Evolutionary conservation across 1,140 invertebrate genomes (phyloP), one percentile per base, ranked within the genome.

Genomic region (Saxidomus purpurata): DNA sequence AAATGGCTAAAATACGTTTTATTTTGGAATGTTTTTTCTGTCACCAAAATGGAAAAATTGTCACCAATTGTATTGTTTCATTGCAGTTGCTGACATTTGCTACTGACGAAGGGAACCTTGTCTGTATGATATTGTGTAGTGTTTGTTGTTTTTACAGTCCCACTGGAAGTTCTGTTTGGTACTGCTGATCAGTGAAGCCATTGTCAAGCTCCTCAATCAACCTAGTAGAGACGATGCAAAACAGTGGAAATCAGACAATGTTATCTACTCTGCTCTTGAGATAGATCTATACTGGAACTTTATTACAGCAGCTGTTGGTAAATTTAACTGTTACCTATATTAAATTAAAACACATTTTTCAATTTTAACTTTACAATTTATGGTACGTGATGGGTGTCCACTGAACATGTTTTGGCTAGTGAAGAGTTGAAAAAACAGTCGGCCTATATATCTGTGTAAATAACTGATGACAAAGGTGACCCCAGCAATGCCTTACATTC

Each of bases 181-280:
- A 40, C 91, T 94, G 63, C 87, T 95, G 74, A 79, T 95, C 0
- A 94, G 94, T 93, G 95, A 95, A 89, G 92, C 95, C 0, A 94
- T 94, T 79, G 92, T 90, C 0, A 94, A 93, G 77, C 90, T 94
- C 49, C 67, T 93, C 13, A 47, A 89, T 69, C 81, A 93, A 40
- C 63, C 89, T 49, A 49, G 52, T 31, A 91, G 85, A 47, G 36
- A 38, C 49, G 40, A 67, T 28, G 28, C 47, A 2, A 69, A 81
- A 28, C 38, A n/a, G 22, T 85, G 88, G 77, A 87, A 87, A 34
- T 90, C 86, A 77, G 92, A 93, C 28, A 84, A 91, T 83, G 89
- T 95, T 6, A 92, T 94, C 43, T 95, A 95, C 69, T 92, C 93
- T 19, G 93, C 93, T 19, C 79, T 95, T 22, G 95, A 95, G 82